Percentiles rank a stretch among this genome's conserved stretches.
These are phyloP conservation scores for Lordiphosa andalusiaca DNA, from an alignment of 2,888 invertebrate genomes.

Conservation along the genomic window DNA sequence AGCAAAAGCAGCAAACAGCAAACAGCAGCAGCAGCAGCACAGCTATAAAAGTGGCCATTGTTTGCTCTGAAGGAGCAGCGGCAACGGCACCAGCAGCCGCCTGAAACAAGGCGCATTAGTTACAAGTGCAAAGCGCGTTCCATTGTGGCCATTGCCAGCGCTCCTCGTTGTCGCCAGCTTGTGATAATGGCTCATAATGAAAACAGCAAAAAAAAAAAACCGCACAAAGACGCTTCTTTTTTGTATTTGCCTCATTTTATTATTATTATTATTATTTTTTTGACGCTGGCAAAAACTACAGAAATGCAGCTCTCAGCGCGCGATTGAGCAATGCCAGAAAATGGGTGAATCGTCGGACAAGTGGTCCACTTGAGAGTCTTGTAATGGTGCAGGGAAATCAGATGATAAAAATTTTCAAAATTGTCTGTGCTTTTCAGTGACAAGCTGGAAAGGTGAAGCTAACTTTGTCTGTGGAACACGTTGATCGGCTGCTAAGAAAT, in stretches of 20 bases:
- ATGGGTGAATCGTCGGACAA: background rate
- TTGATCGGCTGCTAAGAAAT: no score
- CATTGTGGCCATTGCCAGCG: slow-evolving; percentile 27
- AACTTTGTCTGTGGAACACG: no score
- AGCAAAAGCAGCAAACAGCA: no score
- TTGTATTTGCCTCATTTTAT: slow-evolving; percentile 4
- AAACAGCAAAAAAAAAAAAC: slow-evolving; percentile 57
- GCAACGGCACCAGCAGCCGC: no score
- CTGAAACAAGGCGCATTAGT: slow-evolving; percentile 72
- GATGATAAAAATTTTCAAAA: no score
- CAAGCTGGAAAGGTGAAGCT: no score
- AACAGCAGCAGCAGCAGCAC: no score
- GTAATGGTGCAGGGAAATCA: no score
- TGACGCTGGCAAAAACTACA: slow-evolving; percentile 25
- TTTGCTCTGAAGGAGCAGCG: slow-evolving; percentile 35
- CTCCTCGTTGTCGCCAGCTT: slow-evolving; percentile 66
- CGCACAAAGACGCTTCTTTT: slow-evolving; percentile 54
- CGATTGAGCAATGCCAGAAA: slow-evolving; percentile 37
- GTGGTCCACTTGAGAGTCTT: background rate
- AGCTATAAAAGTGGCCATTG: slow-evolving; percentile 68
- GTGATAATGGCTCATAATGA: slow-evolving; percentile 75
- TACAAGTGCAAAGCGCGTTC: slow-evolving; percentile 60
- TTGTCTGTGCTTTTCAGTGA: no score
- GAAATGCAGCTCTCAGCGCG: slow-evolving; percentile 49
- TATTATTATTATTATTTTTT: slow-evolving; percentile 1